These are phyloP conservation scores for Florisuga fusca DNA, from an alignment of 2,797 vertebrate genomes.

Conservation along the genomic window DNA sequence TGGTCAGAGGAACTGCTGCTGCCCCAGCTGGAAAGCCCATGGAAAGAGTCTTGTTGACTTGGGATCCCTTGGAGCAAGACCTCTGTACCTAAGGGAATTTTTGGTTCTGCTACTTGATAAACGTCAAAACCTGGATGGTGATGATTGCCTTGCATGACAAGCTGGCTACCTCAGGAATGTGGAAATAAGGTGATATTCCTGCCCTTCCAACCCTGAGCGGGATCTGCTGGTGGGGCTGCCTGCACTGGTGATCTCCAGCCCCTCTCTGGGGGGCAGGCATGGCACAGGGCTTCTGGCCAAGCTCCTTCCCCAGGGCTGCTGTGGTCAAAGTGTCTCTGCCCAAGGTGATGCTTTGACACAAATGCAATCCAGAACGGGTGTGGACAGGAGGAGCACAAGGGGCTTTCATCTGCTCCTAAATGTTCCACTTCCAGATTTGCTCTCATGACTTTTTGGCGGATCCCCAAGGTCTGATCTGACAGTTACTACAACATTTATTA, in stretches of 20 bases:
- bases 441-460: background rate
- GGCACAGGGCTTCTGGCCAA: background rate
- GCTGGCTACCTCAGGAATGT: background rate
- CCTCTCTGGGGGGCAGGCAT: fast-evolving
- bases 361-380: background rate
- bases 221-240: background rate
- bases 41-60: background rate
- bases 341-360: background rate
- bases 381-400: background rate
- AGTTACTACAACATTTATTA: constrained; percentile 11
- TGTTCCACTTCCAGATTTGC: background rate
- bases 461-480: background rate
- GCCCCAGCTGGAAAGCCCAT: background rate
- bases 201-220: background rate
- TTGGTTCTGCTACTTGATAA: background rate
- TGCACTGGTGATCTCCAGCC: background rate
- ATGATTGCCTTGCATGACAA: background rate
- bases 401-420: background rate
- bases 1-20: background rate
- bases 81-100: background rate
- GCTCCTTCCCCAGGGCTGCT: fast-evolving
- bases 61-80: background rate
- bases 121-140: background rate
- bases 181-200: background rate
- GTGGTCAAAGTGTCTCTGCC: background rate